Conservation (phyloP, 2,797 vertebrate species). For the Chaunax sp. region DNA sequence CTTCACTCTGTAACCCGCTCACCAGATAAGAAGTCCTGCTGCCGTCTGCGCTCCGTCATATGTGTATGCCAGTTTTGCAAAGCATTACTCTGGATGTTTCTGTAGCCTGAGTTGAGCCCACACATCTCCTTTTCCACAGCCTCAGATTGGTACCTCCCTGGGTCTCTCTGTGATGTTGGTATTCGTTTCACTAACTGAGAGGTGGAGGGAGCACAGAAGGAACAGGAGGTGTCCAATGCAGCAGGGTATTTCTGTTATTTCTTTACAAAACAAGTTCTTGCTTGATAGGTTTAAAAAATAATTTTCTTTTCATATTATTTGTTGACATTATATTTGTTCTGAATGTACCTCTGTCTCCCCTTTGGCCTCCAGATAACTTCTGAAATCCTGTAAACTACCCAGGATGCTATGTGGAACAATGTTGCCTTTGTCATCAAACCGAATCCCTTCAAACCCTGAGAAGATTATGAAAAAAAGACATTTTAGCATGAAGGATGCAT, state of each 20-base stretch:
- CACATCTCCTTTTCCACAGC: not conserved
- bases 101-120: constrained; percentile 37
- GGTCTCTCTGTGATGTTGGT: constrained; percentile 40
- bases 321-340: not conserved
- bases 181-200: constrained; percentile 83
- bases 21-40: constrained; percentile 88
- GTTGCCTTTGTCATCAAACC: constrained; percentile 75
- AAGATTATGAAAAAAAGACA: not conserved
- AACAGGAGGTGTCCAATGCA: not conserved
- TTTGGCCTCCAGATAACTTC: constrained; percentile 83
- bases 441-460: constrained; percentile 71
- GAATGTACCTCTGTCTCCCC: constrained; percentile 83
- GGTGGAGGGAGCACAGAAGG: not conserved
- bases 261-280: not conserved
- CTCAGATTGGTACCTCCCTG: constrained; percentile 21
- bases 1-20: too few species aligned
- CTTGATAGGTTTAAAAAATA: not conserved
- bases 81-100: constrained; percentile 79
- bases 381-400: constrained; percentile 89
- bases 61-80: constrained; percentile 87
- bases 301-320: not conserved
- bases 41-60: constrained; percentile 81
- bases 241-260: not conserved
- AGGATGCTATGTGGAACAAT: constrained; percentile 91
- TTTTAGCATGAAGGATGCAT: not conserved